phyloP scores from a whole-genome alignment of 2,888 invertebrate species.

The Antitype chi region DNA sequence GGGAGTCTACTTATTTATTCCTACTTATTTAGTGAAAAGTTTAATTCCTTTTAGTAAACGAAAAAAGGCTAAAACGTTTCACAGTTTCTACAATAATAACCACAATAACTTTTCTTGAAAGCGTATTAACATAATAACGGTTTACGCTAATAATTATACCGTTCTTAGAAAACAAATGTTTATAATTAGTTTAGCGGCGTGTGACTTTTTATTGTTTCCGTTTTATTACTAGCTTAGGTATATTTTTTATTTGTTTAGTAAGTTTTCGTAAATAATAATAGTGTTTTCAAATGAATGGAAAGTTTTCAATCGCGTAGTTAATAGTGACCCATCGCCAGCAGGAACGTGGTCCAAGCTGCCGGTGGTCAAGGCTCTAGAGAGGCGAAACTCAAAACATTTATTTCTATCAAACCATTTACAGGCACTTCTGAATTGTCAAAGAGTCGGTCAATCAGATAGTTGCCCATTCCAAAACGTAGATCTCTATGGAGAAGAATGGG shows the following conservation, averaged over 20 bases:
- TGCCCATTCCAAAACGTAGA: too few relatives aligned
- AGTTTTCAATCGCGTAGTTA: not conserved
- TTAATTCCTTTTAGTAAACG: not conserved
- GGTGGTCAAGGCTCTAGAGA: too few relatives aligned
- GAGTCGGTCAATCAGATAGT: too few relatives aligned
- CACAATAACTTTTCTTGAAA: conserved; percentile 30
- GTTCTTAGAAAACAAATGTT: conserved; percentile 52
- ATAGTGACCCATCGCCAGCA: too few relatives aligned
- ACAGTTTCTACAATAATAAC: conserved; percentile 1
- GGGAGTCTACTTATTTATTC: too few relatives aligned
- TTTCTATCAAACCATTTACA: too few relatives aligned
- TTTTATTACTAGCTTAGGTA: conserved; percentile 13
- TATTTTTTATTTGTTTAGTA: conserved; percentile 20
- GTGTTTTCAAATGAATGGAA: not conserved
- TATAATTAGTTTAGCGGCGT: conserved; percentile 33
- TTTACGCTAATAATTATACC: conserved; percentile 32
- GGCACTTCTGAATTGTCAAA: too few relatives aligned
- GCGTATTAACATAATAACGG: conserved; percentile 56
- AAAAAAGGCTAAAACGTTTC: not conserved
- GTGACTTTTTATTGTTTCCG: conserved; percentile 32
- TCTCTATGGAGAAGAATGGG: too few relatives aligned
- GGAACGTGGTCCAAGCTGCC: too few relatives aligned
- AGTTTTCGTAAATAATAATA: not conserved
- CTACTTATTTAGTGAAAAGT: not conserved
- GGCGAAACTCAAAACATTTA: too few relatives aligned